These are phyloP conservation scores for Aspidoscelis tigris DNA, from an alignment of 2,113 vertebrate genomes.

Conservation along the genomic window DNA sequence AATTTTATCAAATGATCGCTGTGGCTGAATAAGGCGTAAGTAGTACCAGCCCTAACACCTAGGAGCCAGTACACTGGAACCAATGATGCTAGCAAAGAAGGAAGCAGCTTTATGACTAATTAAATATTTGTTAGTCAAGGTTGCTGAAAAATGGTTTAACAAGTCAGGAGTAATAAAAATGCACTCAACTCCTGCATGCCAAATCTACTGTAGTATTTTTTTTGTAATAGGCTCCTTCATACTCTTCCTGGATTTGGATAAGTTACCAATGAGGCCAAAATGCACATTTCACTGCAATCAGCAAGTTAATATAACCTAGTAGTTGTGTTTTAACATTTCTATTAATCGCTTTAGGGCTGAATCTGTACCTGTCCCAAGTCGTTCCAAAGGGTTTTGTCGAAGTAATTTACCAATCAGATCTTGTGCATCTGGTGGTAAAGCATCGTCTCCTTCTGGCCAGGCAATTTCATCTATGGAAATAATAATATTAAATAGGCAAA, in stretches of 20 bases:
- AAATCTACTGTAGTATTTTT: background rate
- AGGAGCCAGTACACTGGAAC: background rate
- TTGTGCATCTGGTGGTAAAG: slow-evolving; percentile 90
- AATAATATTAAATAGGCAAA: background rate
- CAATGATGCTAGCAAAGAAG: background rate
- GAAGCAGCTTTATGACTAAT: background rate
- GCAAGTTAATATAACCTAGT: fast-evolving
- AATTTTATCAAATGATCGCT: background rate
- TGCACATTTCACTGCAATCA: background rate
- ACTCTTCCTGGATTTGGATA: background rate
- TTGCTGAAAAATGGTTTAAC: background rate
- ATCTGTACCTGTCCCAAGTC: slow-evolving; percentile 90
- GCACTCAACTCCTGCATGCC: slow-evolving; percentile 26
- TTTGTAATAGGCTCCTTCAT: background rate
- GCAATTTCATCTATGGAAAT: slow-evolving; percentile 89
- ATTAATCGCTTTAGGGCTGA: background rate
- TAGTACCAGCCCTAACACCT: background rate
- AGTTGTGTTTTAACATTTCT: background rate
- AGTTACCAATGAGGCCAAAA: background rate
- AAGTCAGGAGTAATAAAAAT: background rate
- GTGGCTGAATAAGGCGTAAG: background rate
- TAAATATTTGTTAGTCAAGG: background rate
- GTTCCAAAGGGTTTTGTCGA: slow-evolving; percentile 91
- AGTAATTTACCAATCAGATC: slow-evolving; percentile 94
- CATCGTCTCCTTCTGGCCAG: slow-evolving; percentile 96